Percentiles rank a stretch among this genome's conserved stretches.
These are phyloP conservation scores for Pavo muticus DNA, from an alignment of 2,113 vertebrate species.

Conservation along the genomic window DNA sequence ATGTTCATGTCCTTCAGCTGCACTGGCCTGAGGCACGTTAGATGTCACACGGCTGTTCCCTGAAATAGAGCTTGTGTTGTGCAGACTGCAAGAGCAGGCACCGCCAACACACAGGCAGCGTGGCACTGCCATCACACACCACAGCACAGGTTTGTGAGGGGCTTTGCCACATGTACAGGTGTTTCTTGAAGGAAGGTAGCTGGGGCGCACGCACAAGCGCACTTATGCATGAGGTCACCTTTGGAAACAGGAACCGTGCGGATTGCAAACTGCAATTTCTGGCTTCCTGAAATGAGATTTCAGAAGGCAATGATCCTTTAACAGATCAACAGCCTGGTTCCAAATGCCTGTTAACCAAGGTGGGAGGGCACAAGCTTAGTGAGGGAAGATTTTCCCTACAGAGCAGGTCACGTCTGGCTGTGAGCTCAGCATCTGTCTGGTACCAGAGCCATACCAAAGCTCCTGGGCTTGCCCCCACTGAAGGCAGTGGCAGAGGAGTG, in stretches of 20 bases:
- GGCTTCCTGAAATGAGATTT: neutral
- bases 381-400: neutral
- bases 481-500: neutral
- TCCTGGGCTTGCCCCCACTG: neutral
- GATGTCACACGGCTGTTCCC: neutral
- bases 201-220: too few species aligned
- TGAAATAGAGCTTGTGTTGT: neutral
- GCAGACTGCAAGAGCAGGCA: neutral
- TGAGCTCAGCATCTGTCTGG: neutral
- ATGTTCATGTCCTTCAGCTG: neutral
- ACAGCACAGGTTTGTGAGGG: accelerated
- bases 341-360: neutral
- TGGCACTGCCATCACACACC: accelerated
- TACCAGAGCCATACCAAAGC: neutral
- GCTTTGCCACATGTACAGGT: accelerated
- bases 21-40: neutral
- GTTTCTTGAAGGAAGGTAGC: neutral
- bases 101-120: accelerated
- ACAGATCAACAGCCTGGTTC: neutral
- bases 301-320: neutral
- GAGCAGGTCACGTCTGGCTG: neutral
- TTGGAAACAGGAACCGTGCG: neutral
- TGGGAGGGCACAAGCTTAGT: neutral
- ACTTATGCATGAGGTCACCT: neutral
- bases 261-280: neutral